Conservation (phyloP, 2,888 invertebrate species). For the Leptarthrus brevirostris region DNA sequence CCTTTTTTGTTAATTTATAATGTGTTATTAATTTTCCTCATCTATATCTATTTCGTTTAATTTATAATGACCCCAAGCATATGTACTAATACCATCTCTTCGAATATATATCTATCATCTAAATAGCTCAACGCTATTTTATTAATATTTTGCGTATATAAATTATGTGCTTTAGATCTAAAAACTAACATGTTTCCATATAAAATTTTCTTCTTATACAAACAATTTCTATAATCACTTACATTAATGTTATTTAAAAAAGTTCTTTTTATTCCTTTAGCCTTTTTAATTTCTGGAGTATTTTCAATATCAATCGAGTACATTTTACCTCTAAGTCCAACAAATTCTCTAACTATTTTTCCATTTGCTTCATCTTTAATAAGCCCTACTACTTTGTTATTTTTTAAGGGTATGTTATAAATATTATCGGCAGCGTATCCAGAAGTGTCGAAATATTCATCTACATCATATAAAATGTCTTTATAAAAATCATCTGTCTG, state of each 20-base stretch:
- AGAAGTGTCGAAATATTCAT: constrained; percentile 59
- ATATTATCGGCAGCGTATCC: constrained; percentile 57
- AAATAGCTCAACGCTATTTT: too few relatives aligned
- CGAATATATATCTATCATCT: neutral
- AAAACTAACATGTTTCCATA: too few relatives aligned
- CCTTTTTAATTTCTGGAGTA: constrained; percentile 36
- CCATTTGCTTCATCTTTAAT: constrained; percentile 54
- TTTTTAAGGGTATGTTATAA: constrained; percentile 55
- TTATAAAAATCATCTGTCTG: too few relatives aligned
- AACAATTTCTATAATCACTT: constrained; percentile 22
- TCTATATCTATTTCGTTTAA: too few relatives aligned
- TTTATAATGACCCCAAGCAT: too few relatives aligned
- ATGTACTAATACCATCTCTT: neutral
- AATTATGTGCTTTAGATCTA: constrained; percentile 21
- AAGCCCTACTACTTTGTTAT: constrained; percentile 50
- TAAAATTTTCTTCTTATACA: too few relatives aligned
- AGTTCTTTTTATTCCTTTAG: constrained; percentile 34
- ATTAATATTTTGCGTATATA: constrained; percentile 34
- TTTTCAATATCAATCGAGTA: constrained; percentile 27
- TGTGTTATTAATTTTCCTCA: too few relatives aligned
- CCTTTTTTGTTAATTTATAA: too few relatives aligned
- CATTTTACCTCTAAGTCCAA: constrained; percentile 51
- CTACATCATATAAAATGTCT: too few relatives aligned
- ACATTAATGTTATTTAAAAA: constrained; percentile 11
- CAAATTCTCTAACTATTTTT: constrained; percentile 48